Evolutionary conservation across 1,140 invertebrate genomes (phyloP), one percentile per base, ranked within the genome.

Genomic region (Helicoverpa zea): DNA sequence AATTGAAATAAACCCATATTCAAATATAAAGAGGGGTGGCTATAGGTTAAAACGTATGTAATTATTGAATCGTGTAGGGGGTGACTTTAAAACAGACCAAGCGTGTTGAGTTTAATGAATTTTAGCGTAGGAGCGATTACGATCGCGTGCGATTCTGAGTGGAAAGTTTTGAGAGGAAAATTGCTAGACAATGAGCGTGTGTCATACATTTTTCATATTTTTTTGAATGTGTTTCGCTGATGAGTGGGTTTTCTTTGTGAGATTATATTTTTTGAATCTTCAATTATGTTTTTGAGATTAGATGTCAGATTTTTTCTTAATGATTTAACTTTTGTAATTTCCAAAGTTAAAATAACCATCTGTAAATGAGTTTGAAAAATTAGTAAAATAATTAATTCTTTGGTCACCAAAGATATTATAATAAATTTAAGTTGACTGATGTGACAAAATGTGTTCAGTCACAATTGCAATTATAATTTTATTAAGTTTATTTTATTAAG

Each of bases 31-130:
- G 86, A 90, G 92, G 92, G 92, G 91, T 91, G 88, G 87, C 80
- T 90, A 89, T 90, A 88, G 91, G 88, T 90, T 92, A 92, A 93
- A 93, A 91, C 92, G 92, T 94, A 93, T 93, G 92, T 93, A 94
- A 94, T 94, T 93, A 94, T 94, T 91, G 91, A 87, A 91, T 89
- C 84, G 88, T 85, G 81, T 64, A 78, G 85, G 84, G 89, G 90
- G 86, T 81, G 79, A 81, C 77, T 84, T 89, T 85, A 87, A 79
- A 88, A 86, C 83, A 88, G 87, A 84, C 86, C 85, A 89, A 88
- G 91, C 91, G 89, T 91, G 88, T 80, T 89, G 79, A 80, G 84
- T 92, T 93, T 92, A 92, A 94, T 94, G 90, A 94, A 89, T 92
- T 92, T 90, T 89, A 85, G 76, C 59, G 81, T 82, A 78, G 64